Evolutionary conservation across 2,797 vertebrate genomes (phyloP), one percentile per base, ranked within the genome.

Genomic region (Champsocephalus esox): DNA sequence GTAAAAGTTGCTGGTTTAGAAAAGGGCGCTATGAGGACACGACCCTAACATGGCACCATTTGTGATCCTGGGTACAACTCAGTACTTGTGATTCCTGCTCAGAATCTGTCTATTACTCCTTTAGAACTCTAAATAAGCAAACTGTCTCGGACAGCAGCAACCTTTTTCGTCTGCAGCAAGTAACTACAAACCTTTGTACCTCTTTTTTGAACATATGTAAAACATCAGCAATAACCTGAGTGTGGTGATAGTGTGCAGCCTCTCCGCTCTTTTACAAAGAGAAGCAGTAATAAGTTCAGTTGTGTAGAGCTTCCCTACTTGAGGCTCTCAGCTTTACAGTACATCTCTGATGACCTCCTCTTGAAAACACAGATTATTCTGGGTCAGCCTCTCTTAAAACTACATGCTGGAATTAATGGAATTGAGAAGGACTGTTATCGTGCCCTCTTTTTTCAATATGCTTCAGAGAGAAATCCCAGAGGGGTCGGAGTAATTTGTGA

Each of bases 351-450:
- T 83, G 89, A 90, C 89, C 90, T 88, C 80, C 32, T 81, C 73
- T 83, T 87, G 73, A 87, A 89, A 90, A 88, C 83, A 59, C 69
- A 88, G 80, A 93, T 94, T 90, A 93, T 93, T 95, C 85, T 90
- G 81, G 89, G 91, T 92, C 90, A 90, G 80, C 75, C 51, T 77
- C 88, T 87, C 88, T 90, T 93, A 89, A 92, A 94, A 91, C 86
- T 85, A 85, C 88, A 85, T 46, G 70, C 75, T 87, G 63, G 70
- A 87, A 86, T 90, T 87, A 90, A 87, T 82, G 66, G 75, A 80
- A 80, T 54, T 61, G 77, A 79, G 83, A 90, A 87, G 72, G 75
- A 77, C 66, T 81, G 79, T 74, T 81, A 73, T 75, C 57, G 13
- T 84, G 79, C 45, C 79, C 82, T 91, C 70, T 52, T 89, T 88